phyloP scores from a whole-genome alignment of 1,140 invertebrate species.

The Euwallacea similis region DNA sequence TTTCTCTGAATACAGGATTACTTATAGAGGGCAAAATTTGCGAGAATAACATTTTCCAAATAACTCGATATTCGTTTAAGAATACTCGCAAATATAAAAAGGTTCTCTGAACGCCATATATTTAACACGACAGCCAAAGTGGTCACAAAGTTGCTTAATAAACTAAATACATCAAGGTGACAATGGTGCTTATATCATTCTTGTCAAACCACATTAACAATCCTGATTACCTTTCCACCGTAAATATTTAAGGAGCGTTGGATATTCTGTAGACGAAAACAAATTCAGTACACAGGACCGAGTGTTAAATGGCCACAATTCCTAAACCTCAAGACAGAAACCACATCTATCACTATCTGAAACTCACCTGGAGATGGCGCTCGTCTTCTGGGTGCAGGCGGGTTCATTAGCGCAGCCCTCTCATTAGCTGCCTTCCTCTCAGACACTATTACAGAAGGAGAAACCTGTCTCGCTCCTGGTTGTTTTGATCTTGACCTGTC shows the following conservation, averaged over 20 bases:
- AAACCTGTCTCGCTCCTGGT: conserved; percentile 50
- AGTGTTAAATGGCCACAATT: neutral
- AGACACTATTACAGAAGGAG: conserved; percentile 63
- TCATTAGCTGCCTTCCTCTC: conserved; percentile 61
- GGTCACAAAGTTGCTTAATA: no score
- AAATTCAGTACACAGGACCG: neutral
- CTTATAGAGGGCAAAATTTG: no score
- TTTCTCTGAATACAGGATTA: no score
- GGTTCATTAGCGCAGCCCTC: conserved; percentile 68
- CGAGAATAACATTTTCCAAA: no score
- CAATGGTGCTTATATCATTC: no score
- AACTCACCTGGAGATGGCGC: conserved; percentile 55
- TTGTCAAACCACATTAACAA: no score
- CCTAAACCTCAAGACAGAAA: neutral
- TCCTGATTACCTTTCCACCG: no score
- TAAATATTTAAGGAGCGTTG: no score
- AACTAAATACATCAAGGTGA: no score
- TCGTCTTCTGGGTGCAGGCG: conserved; percentile 63
- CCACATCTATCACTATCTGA: neutral
- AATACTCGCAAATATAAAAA: no score
- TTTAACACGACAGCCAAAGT: no score
- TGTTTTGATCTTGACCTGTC: conserved; percentile 56
- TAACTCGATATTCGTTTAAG: no score
- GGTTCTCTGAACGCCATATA: neutral
- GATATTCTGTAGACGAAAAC: neutral